Evolutionary conservation across 2,888 invertebrate species (phyloP).

Genomic region (Anorthoa munda): DNA sequence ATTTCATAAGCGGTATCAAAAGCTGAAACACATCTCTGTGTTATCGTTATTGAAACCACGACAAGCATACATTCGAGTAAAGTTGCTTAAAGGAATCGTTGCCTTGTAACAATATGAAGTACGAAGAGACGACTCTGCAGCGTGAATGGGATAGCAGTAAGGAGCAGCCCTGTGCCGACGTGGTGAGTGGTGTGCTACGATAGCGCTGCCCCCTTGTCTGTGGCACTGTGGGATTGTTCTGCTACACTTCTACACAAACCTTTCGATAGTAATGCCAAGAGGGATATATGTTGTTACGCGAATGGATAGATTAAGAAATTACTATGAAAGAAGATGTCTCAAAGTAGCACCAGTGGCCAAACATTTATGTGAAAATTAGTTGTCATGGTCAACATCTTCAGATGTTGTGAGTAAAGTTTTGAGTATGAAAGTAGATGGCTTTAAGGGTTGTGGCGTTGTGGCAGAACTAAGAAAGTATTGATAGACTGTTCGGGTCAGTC

Average conservation of each 20-base stretch:
- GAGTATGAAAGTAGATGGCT: too few species aligned
- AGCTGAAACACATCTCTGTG: not conserved
- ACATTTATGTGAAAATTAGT: too few species aligned
- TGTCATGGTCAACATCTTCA: too few species aligned
- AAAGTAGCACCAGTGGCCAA: too few species aligned
- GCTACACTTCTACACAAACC: not conserved
- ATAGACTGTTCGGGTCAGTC: too few species aligned
- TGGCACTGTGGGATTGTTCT: not conserved
- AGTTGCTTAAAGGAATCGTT: not conserved
- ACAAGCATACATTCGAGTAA: not conserved
- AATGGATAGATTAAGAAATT: too few species aligned
- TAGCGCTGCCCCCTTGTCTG: constrained; percentile 14
- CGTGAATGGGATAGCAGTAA: constrained; percentile 72
- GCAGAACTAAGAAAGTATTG: too few species aligned
- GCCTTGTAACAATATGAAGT: constrained; percentile 71
- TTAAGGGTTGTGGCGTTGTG: too few species aligned
- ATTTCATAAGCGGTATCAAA: not conserved
- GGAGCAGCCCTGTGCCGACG: constrained; percentile 69
- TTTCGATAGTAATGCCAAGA: not conserved
- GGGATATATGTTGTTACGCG: not conserved
- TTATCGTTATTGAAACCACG: not conserved
- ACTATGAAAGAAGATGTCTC: too few species aligned
- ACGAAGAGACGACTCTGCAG: constrained; percentile 71
- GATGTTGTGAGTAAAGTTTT: too few species aligned
- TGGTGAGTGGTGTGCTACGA: constrained; percentile 61